These are phyloP conservation scores for Gila robusta DNA, from an alignment of 2,797 vertebrate species.

Conservation along the genomic window DNA sequence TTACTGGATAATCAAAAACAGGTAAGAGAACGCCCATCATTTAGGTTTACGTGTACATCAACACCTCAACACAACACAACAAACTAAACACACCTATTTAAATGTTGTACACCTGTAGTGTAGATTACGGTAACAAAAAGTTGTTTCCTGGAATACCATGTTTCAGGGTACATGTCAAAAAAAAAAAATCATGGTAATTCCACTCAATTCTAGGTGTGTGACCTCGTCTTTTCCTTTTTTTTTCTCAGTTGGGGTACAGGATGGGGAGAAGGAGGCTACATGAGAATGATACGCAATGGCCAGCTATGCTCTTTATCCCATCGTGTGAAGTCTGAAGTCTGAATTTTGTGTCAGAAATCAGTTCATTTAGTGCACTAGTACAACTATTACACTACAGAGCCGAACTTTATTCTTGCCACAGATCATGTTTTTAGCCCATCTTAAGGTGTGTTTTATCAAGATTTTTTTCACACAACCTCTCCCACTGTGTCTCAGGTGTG, in stretches of 20 bases:
- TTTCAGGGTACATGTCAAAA: neutral
- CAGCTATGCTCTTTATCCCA: conserved; percentile 80
- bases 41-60: neutral
- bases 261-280: conserved; percentile 83
- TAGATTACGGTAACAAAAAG: neutral
- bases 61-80: neutral
- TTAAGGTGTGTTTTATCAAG: conserved; percentile 22
- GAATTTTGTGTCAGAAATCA: neutral
- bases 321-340: conserved; percentile 54
- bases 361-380: neutral
- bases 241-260: conserved; percentile 77
- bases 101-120: neutral
- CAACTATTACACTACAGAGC: neutral
- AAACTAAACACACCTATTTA: neutral
- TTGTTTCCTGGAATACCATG: neutral
- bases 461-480: conserved; percentile 5
- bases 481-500: conserved; percentile 19
- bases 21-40: conserved; percentile 50
- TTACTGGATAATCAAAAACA: conserved; percentile 86
- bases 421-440: neutral
- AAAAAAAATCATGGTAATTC: neutral
- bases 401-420: neutral
- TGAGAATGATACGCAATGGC: conserved; percentile 78
- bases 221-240: neutral
- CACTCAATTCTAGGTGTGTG: neutral